phyloP scores from a whole-genome alignment of 2,113 vertebrate species.

The Emydocephalus ijimae region DNA sequence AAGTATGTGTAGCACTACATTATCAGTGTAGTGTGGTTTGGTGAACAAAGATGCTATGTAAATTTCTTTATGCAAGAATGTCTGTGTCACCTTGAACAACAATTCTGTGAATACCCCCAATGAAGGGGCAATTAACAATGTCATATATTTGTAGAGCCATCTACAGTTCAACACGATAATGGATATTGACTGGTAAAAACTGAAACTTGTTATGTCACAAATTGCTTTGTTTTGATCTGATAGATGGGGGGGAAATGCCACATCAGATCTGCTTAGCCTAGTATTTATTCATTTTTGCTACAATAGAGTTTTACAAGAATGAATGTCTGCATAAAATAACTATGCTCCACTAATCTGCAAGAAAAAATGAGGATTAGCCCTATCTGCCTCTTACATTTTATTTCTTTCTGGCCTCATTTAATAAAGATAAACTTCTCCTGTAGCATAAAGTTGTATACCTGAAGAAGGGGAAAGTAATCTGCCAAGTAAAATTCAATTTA shows the following conservation, averaged over 20 bases:
- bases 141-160: background rate
- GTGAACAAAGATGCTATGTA: background rate
- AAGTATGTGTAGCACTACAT: background rate
- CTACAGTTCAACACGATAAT: background rate
- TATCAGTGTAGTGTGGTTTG: background rate
- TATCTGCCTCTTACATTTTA: background rate
- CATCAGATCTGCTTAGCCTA: background rate
- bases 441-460: background rate
- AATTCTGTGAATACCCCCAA: background rate
- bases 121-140: background rate
- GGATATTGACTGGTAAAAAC: background rate
- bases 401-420: background rate
- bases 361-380: background rate
- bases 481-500: background rate
- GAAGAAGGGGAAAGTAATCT: background rate
- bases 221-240: background rate
- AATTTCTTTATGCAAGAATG: background rate
- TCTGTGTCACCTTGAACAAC: background rate
- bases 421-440: background rate
- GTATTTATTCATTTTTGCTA: background rate
- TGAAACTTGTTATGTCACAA: background rate
- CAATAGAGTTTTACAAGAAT: background rate
- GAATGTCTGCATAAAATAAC: background rate
- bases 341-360: background rate
- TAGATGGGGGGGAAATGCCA: background rate